These are phyloP conservation scores for Orchesella cincta DNA, from an alignment of 1,140 invertebrate genomes.

Conservation along the genomic window DNA sequence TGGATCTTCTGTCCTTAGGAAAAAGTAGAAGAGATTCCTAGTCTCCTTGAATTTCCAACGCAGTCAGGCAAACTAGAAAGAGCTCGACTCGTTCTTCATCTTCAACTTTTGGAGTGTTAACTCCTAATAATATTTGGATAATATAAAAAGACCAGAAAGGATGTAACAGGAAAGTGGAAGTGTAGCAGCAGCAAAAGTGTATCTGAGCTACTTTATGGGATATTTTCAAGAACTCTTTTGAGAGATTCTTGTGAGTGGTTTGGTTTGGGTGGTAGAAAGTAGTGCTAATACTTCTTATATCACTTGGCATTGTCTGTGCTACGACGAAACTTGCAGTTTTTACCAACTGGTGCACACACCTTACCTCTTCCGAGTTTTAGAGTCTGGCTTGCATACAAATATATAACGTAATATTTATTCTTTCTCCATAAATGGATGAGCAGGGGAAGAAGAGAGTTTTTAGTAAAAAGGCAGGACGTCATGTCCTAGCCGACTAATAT, in stretches of 20 bases:
- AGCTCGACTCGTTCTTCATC: background rate
- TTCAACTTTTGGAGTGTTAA: background rate
- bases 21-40: background rate
- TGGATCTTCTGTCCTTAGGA: background rate
- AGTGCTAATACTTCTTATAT: background rate
- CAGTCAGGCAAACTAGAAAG: background rate
- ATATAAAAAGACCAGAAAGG: conserved; percentile 6
- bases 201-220: conserved; percentile 26
- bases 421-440: conserved; percentile 17
- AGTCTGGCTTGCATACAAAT: conserved; percentile 21
- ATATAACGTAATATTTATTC: too few species aligned
- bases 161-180: conserved; percentile 3
- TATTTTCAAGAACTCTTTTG: conserved; percentile 7
- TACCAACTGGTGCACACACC: too few species aligned
- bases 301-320: too few species aligned
- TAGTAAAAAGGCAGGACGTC: conserved; percentile 22
- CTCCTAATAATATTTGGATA: conserved; percentile 28
- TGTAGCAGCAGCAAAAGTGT: conserved; percentile 6
- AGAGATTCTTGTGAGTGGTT: conserved; percentile 5
- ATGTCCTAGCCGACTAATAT: conserved; percentile 27
- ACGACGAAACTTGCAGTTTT: too few species aligned
- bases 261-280: background rate
- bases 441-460: conserved; percentile 17
- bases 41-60: background rate
- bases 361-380: too few species aligned